These are phyloP conservation scores for Camptogramma bilineatum DNA, from an alignment of 2,888 invertebrate species.

Conservation along the genomic window DNA sequence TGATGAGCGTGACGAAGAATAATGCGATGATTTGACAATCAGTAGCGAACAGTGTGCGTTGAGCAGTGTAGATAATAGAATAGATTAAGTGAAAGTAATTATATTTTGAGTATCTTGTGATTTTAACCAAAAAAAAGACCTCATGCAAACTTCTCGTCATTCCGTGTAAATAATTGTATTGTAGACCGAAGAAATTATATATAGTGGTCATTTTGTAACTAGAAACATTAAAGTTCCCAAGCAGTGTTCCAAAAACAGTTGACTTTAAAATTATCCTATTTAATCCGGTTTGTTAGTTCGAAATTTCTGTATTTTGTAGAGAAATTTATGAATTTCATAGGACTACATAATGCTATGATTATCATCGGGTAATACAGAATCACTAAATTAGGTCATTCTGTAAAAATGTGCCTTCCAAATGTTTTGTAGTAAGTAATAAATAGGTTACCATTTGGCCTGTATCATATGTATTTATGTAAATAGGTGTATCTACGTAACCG, in stretches of 20 bases:
- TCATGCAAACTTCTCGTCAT: constrained; percentile 65
- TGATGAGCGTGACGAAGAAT: constrained; percentile 33
- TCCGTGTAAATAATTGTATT: constrained; percentile 67
- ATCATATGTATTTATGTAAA: constrained; percentile 64
- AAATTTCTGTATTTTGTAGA: not conserved
- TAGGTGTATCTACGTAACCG: constrained; percentile 46
- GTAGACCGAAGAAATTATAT: constrained; percentile 35
- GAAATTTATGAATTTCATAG: not conserved
- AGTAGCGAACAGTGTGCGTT: constrained; percentile 29
- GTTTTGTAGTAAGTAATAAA: constrained; percentile 70
- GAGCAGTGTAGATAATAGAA: constrained; percentile 65
- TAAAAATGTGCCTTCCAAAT: constrained; percentile 81
- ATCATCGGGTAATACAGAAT: constrained; percentile 23
- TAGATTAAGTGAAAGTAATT: constrained; percentile 54
- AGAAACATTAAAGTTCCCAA: constrained; percentile 3
- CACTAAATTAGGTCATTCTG: constrained; percentile 67
- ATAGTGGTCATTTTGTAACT: constrained; percentile 24
- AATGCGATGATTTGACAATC: constrained; percentile 35
- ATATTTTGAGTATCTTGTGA: constrained; percentile 81
- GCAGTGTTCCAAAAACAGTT: not conserved
- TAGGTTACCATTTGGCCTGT: constrained; percentile 68
- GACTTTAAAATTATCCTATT: not conserved
- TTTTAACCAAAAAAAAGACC: constrained; percentile 80
- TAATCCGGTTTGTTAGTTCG: not conserved
- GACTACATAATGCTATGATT: constrained; percentile 11